A percentile compares a stretch with the other conserved stretches of the same genome.
Conservation (phyloP, 2,888 invertebrate species). For the Dryomyza anilis region DNA sequence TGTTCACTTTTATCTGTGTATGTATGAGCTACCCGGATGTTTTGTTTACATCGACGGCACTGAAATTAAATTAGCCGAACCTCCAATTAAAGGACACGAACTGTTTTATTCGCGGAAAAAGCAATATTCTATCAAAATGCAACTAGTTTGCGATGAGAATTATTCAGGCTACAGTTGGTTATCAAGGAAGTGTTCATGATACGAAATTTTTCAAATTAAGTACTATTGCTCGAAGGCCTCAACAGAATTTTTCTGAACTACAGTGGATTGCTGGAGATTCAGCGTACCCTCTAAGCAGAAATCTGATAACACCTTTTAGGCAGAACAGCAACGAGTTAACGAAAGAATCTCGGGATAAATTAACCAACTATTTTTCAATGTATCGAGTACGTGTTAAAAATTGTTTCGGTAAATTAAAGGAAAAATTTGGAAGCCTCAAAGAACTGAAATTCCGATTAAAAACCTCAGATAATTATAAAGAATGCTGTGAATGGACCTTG, state of each 20-base stretch:
- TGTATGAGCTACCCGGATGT: constrained; percentile 29
- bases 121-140: constrained; percentile 27
- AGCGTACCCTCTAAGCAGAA: constrained; percentile 7
- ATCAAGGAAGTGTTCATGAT: constrained; percentile 28
- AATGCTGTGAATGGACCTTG: constrained; percentile 17
- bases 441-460: constrained; percentile 2
- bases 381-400: too few species aligned
- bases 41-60: constrained; percentile 32
- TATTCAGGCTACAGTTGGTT: constrained; percentile 17
- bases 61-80: constrained; percentile 26
- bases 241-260: constrained; percentile 10
- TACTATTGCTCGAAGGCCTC: not conserved
- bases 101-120: constrained; percentile 22
- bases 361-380: too few species aligned
- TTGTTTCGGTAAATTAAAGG: too few species aligned
- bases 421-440: too few species aligned
- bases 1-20: too few species aligned
- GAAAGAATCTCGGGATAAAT: too few species aligned
- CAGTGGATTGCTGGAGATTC: constrained; percentile 29
- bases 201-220: constrained; percentile 19
- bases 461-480: constrained; percentile 1
- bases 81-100: constrained; percentile 21
- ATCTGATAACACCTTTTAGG: constrained; percentile 22
- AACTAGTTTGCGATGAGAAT: constrained; percentile 26
- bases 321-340: not conserved